Percentiles rank a stretch among this genome's conserved stretches.
Conservation (phyloP, 2,888 invertebrate genomes). For the Urechis unicinctus region DNA sequence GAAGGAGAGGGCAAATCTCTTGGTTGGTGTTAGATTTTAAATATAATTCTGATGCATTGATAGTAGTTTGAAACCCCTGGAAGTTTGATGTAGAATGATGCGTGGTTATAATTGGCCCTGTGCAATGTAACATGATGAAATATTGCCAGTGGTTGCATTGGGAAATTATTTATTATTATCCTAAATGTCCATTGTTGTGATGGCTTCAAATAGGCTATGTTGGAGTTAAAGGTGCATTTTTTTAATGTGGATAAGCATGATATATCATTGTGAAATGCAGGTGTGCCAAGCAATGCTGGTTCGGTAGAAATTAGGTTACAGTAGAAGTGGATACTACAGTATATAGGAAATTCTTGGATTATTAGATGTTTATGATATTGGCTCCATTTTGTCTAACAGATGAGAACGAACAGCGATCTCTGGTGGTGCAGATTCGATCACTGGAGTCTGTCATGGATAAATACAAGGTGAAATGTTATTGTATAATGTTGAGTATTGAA, state of each 20-base stretch:
- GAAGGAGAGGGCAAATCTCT: conserved; percentile 14
- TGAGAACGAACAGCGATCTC: conserved; percentile 20
- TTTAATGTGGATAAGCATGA: too few species aligned
- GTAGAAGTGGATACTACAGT: too few species aligned
- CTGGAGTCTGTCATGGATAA: conserved; percentile 37
- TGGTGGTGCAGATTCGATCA: conserved; percentile 38
- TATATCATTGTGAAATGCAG: too few species aligned
- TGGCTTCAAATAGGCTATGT: neutral
- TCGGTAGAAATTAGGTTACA: too few species aligned
- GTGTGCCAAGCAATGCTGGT: too few species aligned
- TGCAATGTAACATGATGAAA: too few species aligned
- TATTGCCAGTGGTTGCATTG: neutral
- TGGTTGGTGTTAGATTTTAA: conserved; percentile 2
- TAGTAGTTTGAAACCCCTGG: too few species aligned
- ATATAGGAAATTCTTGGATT: too few species aligned
- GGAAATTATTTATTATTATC: neutral
- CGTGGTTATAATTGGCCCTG: neutral
- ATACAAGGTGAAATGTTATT: conserved; percentile 31
- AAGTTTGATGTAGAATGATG: too few species aligned
- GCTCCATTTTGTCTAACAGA: conserved; percentile 19
- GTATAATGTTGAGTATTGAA: neutral
- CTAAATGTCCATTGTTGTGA: neutral
- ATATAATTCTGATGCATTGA: neutral
- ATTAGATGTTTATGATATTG: too few species aligned
- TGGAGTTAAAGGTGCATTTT: too few species aligned